Evolutionary conservation across 2,797 vertebrate species (phyloP), one percentile per base, ranked within the genome.

Genomic region (Sphaeramia orbicularis): DNA sequence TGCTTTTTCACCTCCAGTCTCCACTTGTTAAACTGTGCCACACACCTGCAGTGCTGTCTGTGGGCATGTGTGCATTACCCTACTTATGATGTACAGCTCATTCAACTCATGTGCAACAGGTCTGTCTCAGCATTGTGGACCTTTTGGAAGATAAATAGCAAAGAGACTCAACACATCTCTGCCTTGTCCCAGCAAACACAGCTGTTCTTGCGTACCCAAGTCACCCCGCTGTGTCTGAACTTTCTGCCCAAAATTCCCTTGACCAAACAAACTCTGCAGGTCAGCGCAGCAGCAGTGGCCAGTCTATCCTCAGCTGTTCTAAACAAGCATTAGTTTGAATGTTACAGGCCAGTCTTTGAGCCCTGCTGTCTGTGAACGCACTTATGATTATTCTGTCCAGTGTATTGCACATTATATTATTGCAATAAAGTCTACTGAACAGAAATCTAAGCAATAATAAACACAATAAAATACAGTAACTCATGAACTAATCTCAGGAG

Each of bases 181-280:
- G 60, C 74, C 65, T 67, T 65, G 62, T 90, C 76, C 63, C 43
- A 71, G 87, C 74, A 91, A 93, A 92, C 85, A 91, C 90, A 93
- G 87, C 89, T 91, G 88, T 38, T 79, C 30, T 48, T 50, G 60
- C 56, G 56, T 81, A 84, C 88, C 73, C 30, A 43, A 16, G 32
- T 86, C 80, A 85, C 70, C 82, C 65, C 62, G 50, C 63, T 55
- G 63, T 9, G 50, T 82, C 81, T 85, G 55, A 61, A 58, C 76
- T 56, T 24, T 55, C 44, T 49, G 73, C 74, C 78, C 78, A 83
- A 58, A 77, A 71, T 77, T 81, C 62, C 67, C 72, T 47, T 27
- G 19, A 32, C 63, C 79, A 88, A 88, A 89, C 69, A 89, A 77
- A 81, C 48, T 54, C 52, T 36, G 76, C 53, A 44, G 76, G 66